Evolutionary conservation across 2,797 vertebrate species (phyloP).

Genomic region (Prionace glauca): DNA sequence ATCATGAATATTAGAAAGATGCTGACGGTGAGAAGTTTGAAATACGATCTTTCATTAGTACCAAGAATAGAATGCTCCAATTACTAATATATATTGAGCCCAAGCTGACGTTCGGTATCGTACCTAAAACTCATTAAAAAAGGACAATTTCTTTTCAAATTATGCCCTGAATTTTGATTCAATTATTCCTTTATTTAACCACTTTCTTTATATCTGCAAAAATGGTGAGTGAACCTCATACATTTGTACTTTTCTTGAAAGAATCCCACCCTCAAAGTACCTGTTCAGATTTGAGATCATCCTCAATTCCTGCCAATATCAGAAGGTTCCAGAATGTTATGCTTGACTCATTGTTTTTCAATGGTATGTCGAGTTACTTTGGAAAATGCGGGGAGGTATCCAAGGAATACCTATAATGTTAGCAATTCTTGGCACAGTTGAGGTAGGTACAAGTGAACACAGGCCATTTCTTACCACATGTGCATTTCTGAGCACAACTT

Average conservation of each 20-base stretch:
- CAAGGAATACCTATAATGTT: neutral
- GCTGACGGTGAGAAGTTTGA: neutral
- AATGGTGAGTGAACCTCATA: neutral
- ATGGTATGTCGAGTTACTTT: neutral
- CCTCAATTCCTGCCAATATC: neutral
- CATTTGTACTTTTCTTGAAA: neutral
- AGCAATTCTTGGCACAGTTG: constrained; percentile 2
- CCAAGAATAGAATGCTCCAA: neutral
- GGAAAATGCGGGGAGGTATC: neutral
- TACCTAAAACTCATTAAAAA: constrained; percentile 5
- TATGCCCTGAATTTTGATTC: neutral
- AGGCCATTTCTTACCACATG: neutral
- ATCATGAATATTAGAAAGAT: neutral
- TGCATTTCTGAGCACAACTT: neutral
- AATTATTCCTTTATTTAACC: neutral
- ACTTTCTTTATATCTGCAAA: neutral
- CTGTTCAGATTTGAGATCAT: neutral
- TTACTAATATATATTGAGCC: neutral
- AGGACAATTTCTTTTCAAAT: neutral
- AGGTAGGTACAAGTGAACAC: neutral
- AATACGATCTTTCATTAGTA: neutral
- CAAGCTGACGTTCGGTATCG: neutral
- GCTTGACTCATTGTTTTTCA: neutral
- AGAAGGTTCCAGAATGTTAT: neutral
- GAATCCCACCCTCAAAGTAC: too few species aligned